Conservation (phyloP, 2,113 vertebrate genomes). For the Strix uralensis region DNA sequence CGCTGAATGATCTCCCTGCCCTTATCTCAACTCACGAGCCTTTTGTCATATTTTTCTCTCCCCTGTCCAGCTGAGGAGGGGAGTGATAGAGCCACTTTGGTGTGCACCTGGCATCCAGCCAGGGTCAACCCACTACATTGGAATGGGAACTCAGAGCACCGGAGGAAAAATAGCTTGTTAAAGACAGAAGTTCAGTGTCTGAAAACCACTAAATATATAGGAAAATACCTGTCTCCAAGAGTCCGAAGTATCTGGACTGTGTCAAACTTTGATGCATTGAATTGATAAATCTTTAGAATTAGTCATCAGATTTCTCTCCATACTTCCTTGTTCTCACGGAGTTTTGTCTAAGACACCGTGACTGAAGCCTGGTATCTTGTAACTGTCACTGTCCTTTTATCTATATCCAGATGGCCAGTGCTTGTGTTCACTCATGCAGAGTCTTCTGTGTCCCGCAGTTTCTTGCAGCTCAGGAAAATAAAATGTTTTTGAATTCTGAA, state of each 20-base stretch:
- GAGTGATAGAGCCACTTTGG: background rate
- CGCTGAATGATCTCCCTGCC: background rate
- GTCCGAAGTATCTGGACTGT: background rate
- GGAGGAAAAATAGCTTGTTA: background rate
- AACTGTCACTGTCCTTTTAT: background rate
- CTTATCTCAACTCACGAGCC: too few species aligned
- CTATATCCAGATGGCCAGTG: background rate
- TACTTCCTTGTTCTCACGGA: background rate
- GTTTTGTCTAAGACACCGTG: background rate
- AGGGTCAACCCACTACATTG: background rate
- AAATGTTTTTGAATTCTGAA: background rate
- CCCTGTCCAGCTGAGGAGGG: background rate
- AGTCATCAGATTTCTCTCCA: background rate
- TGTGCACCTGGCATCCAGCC: background rate
- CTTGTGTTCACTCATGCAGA: background rate
- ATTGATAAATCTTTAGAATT: background rate
- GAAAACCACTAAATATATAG: background rate
- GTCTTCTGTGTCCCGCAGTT: background rate
- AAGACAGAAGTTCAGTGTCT: background rate
- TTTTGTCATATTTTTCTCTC: background rate
- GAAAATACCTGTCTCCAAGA: background rate
- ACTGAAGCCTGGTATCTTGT: background rate
- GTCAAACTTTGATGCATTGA: background rate
- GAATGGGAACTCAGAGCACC: background rate
- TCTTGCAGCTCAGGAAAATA: background rate